These are phyloP conservation scores for Zosterops lateralis DNA, from an alignment of 2,113 vertebrate genomes.

Conservation along the genomic window DNA sequence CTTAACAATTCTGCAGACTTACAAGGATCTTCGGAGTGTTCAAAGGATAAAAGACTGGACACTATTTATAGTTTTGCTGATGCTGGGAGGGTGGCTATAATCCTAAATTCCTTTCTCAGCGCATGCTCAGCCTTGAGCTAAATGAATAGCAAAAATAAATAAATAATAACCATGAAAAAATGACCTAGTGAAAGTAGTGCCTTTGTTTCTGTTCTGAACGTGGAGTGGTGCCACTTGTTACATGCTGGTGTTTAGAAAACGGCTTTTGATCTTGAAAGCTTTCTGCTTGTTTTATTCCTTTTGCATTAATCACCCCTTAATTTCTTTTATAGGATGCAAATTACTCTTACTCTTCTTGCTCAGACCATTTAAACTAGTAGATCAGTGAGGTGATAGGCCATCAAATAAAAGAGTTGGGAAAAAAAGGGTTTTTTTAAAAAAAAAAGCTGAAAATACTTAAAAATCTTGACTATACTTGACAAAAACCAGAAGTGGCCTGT, in stretches of 20 bases:
- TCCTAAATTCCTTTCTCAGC: slow-evolving; percentile 9
- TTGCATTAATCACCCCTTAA: background rate
- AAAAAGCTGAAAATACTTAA: slow-evolving; percentile 26
- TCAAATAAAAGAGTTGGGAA: background rate
- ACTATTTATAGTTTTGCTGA: slow-evolving; percentile 43
- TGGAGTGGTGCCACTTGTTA: background rate
- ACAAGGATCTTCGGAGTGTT: background rate
- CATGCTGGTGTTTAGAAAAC: background rate
- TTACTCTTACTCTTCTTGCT: background rate
- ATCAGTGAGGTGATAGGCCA: background rate
- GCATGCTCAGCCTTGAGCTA: background rate
- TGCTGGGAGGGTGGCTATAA: background rate
- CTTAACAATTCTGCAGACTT: slow-evolving; percentile 7
- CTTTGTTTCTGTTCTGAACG: background rate
- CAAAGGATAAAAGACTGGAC: slow-evolving; percentile 30
- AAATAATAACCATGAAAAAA: slow-evolving; percentile 20
- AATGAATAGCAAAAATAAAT: slow-evolving; percentile 36
- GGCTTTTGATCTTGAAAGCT: background rate
- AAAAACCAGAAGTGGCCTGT: slow-evolving; percentile 45
- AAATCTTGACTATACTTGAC: slow-evolving; percentile 40
- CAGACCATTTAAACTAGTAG: background rate
- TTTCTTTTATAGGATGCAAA: background rate
- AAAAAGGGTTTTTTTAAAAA: background rate
- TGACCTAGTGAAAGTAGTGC: slow-evolving; percentile 9
- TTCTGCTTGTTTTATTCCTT: background rate